These are phyloP conservation scores for Elegia similella DNA, from an alignment of 2,888 invertebrate genomes.

Conservation along the genomic window DNA sequence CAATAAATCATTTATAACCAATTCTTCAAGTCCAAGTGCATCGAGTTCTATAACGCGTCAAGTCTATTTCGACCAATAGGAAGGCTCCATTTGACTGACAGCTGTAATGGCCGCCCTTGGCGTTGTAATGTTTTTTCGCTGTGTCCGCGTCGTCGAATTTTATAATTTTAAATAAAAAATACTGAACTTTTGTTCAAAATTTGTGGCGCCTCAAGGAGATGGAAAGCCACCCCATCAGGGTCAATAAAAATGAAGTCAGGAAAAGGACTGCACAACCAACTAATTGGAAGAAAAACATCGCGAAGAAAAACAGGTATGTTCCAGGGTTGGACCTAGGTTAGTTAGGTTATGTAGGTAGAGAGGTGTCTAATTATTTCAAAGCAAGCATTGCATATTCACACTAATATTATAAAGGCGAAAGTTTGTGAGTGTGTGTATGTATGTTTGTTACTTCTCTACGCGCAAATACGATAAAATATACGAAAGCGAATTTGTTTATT, in stretches of 20 bases:
- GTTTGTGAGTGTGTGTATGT: too few relatives aligned
- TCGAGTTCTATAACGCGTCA: neutral
- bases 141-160: constrained; percentile 7
- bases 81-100: constrained; percentile 9
- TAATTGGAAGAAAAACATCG: constrained; percentile 14
- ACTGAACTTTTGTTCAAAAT: neutral
- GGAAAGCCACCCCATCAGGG: constrained; percentile 10
- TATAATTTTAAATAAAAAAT: constrained; percentile 1
- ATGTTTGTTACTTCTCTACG: too few relatives aligned
- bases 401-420: too few relatives aligned
- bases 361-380: too few relatives aligned
- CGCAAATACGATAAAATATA: too few relatives aligned
- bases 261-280: constrained; percentile 10
- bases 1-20: neutral
- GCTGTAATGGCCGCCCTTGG: constrained; percentile 2
- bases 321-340: constrained; percentile 9
- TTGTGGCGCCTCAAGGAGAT: constrained; percentile 7
- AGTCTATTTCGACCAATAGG: constrained; percentile 15
- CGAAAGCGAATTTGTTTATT: too few relatives aligned
- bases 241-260: constrained; percentile 7
- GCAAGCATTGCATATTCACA: too few relatives aligned
- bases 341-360: neutral
- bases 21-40: neutral
- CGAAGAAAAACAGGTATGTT: constrained; percentile 12
- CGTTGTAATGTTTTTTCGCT: constrained; percentile 5